Base-by-base conservation (phyloP, 2,113 vertebrate species). In the Thymallus thymallus region DNA sequence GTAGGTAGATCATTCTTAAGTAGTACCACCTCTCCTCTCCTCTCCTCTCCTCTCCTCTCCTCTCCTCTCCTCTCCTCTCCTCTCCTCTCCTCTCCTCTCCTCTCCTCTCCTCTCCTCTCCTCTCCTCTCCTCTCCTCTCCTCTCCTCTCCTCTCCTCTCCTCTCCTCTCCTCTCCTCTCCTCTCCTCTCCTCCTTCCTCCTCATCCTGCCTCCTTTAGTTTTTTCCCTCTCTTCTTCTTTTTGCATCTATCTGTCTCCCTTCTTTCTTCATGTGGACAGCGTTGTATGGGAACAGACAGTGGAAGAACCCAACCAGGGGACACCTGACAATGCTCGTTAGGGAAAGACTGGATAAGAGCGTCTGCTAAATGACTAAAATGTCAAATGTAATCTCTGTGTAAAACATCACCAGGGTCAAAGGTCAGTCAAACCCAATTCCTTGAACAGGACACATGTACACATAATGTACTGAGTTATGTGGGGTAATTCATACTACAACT, bases 261-360 rank as follows among this genome's bases (percentile, higher is more conserved):
- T 74, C 74, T 78, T 58, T 86, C 87, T 82, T 82, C 77, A 70
- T 71, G 76, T 84, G 81, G 86, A 78, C 86, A 61, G 74, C 64
- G 64, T 83, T 78, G 48, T 18, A 86, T 86, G 80, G 23, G 80
- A 81, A 85, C 83, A 85, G 88, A 90, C 86, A 79, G 82, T 64
- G 79, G 84, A 85, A 86, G 78, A 82, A 78, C 78, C 65, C 76
- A 5, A 74, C 22, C n/a, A 84, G 80, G 82, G 76, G 78, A 79
- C 60, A 83, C 69, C 86, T 90, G 89, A 90, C 87, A 88, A 80
- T 6, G 55, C 68, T 87, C 83, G 83, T 86, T 89, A 88, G 74
- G 66, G 72, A 75, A 75, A 84, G 86, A 88, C 78, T 10, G 35
- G 35, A 41, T 41, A 41, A 3, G 9, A 41, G 35, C 0, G 35